Base-by-base conservation (phyloP, 2,113 vertebrate genomes). In the Oxyura jamaicensis region DNA sequence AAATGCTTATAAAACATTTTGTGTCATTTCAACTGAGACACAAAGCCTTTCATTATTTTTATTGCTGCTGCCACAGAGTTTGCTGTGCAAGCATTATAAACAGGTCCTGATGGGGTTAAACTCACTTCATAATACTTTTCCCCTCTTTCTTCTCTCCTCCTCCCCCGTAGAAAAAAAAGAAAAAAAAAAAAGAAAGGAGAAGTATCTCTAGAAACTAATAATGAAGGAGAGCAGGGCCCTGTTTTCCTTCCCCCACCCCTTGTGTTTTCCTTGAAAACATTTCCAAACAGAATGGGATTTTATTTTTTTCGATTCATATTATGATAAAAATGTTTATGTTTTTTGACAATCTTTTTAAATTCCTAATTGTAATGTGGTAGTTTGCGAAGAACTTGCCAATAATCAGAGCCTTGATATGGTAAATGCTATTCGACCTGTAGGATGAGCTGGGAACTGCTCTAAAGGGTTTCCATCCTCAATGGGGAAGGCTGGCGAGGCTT, bases 1-100 rank as follows among this genome's bases (percentile, higher is more conserved):
- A 84, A 83, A 90, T 33, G 3, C 19, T 65, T 87, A 36, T 66
- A 66, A 90, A 95, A 69, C 9, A 39, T 39, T 4, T 28, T 26
- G 8, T 92, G 55, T 46, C 63, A 67, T 83, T 92, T 91, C 71
- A 87, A 58, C 33, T 69, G 72, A 66, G 68, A 85, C 26, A 76
- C 41, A 80, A 94, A 79, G 14, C 13, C 48, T 92, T 85, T 84
- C 17, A 76, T 89, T 95, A 78, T 72, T 93, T 96, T 95, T 95
- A 77, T 94, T 92, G 77, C 63, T 88, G 14, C 31, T 59, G 78
- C 58, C 60, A 56, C 39, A 44, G 69, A 81, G 15, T 92, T 95
- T 93, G 84, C 75, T 97, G 67, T 93, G 58, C 44, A 94, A 94
- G 85, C 85, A 88, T 85, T 80, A 80, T 58, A 69, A 83, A 80